Evolutionary conservation across 2,113 vertebrate species (phyloP).

Genomic region (Sceloporus tristichus): DNA sequence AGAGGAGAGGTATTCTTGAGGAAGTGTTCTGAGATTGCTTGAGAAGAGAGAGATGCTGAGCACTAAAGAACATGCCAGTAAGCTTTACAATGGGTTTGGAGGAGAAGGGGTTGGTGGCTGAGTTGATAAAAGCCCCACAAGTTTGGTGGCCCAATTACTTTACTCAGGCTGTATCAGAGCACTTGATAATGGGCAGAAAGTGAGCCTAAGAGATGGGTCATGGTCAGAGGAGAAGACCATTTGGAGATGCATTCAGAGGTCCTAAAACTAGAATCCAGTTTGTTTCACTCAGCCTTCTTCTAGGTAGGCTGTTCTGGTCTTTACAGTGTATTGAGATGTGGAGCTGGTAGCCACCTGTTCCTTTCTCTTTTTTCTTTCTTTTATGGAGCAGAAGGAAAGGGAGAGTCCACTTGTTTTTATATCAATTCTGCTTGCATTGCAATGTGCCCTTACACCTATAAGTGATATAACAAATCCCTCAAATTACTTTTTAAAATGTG

Average conservation of each 20-base stretch:
- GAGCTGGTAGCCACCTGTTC: background rate
- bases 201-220: background rate
- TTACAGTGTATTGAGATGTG: background rate
- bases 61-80: too few species aligned
- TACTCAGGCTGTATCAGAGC: background rate
- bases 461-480: background rate
- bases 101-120: too few species aligned
- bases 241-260: background rate
- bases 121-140: too few species aligned
- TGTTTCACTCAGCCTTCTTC: background rate
- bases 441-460: background rate
- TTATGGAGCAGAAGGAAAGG: background rate
- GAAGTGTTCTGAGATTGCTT: too few species aligned
- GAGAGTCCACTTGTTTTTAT: background rate
- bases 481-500: constrained; percentile 22
- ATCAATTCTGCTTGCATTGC: background rate
- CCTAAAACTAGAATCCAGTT: background rate
- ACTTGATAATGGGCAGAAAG: background rate
- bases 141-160: too few species aligned
- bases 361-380: background rate
- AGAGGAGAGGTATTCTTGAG: too few species aligned
- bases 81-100: too few species aligned
- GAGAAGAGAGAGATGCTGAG: too few species aligned
- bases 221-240: background rate
- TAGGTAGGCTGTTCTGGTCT: background rate